Conservation (phyloP, 2,113 vertebrate genomes). For the Zeus faber region DNA sequence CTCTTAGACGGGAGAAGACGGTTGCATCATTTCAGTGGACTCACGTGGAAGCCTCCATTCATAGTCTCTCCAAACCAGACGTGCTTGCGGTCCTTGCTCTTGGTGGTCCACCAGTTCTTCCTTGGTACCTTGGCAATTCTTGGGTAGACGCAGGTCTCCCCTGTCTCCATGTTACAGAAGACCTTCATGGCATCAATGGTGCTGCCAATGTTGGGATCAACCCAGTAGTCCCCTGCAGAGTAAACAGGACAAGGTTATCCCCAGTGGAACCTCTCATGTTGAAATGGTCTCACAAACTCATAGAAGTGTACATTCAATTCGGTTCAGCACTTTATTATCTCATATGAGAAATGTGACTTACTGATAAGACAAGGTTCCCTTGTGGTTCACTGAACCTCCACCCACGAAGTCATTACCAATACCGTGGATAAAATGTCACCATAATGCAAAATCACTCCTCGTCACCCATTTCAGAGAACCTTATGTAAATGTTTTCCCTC, state of each 20-base stretch:
- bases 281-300: not conserved
- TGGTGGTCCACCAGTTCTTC: conserved; percentile 98
- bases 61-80: conserved; percentile 96
- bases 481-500: not conserved
- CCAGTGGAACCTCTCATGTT: not conserved
- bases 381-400: no score
- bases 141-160: conserved; percentile 92
- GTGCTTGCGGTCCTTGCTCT: conserved; percentile 89
- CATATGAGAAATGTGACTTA: no score
- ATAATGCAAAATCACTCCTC: no score
- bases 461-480: no score
- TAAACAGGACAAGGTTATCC: not conserved
- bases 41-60: conserved; percentile 93
- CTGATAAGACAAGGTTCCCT: no score
- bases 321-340: no score
- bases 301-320: no score
- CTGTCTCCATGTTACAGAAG: conserved; percentile 96
- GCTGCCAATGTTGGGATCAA: conserved; percentile 96
- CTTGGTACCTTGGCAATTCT: conserved; percentile 83
- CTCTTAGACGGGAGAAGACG: no score
- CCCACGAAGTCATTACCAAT: no score
- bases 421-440: no score
- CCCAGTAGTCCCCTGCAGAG: conserved; percentile 90
- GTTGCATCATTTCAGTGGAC: conserved; percentile 34
- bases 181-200: conserved; percentile 93